Conservation (phyloP, 1,140 invertebrate genomes). For the Rhizoglyphus robini region DNA sequence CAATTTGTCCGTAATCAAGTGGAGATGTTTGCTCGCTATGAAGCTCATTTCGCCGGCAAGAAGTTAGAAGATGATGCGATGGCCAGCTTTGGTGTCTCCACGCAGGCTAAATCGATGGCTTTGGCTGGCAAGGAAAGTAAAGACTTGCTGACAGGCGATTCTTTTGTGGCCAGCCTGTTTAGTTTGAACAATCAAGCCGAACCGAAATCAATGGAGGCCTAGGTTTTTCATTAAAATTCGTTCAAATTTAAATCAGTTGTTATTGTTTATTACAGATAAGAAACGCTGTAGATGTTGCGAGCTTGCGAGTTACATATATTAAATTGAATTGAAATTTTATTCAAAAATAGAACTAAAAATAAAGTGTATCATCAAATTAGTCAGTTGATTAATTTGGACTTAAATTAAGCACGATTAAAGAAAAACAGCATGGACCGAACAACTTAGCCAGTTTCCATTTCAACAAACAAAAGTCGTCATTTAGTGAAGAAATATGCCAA, state of each 20-base stretch:
- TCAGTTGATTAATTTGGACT: too few species aligned
- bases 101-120: background rate
- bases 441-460: too few species aligned
- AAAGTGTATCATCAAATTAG: too few species aligned
- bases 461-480: too few species aligned
- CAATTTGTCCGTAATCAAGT: constrained; percentile 2
- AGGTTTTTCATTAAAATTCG: too few species aligned
- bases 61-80: background rate
- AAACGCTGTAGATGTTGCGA: background rate
- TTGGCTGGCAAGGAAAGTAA: background rate
- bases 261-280: background rate
- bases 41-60: background rate
- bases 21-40: background rate
- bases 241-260: background rate
- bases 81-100: background rate
- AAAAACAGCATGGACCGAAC: too few species aligned
- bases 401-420: too few species aligned
- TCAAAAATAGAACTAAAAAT: too few species aligned
- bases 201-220: too few species aligned
- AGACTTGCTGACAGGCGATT: background rate
- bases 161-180: background rate
- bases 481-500: too few species aligned
- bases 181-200: background rate
- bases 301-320: background rate
- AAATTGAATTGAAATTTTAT: background rate